Evolutionary conservation across 1,140 invertebrate species (phyloP), one percentile per base, ranked within the genome.

Genomic region (Homalodisca vitripennis): DNA sequence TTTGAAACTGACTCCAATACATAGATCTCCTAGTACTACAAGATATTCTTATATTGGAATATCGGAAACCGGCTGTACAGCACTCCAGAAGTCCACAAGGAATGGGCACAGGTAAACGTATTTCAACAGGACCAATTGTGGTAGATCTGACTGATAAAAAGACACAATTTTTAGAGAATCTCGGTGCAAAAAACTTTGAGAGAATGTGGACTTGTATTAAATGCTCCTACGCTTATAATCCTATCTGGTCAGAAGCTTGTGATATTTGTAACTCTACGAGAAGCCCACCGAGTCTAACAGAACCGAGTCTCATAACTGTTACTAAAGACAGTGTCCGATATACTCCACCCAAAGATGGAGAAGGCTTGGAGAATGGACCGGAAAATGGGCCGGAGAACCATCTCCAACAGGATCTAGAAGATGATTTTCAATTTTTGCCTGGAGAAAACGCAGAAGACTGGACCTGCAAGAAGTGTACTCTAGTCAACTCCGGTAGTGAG

Each of bases 171-270:
- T 34, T 13, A 6, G 74, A 76, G 51, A 34, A 75, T 41, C 67
- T 73, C 2, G 74, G 72, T 20, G 70, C 79, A 20, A 81, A 77
- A 67, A 78, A 80, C n/a, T 73, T 85, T 24, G 84, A 84, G 68
- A 86, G 91, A 70, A 91, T 92, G 87, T 95, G 92, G 92, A 91
- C 90, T 57, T 95, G 92, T 81, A 83, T 85, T 67, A 89, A 92
- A 79, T 95, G 92, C 79, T 93, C 91, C 74, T 94, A 91, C 80
- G 89, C 92, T 57, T 93, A 93, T 78, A 95, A 95, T 82, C 88
- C 90, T 66, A 84, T 91, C 72, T 89, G 89, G 85, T 86, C 87
- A 47, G 85, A 87, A 26, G 81, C 82, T 47, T 95, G 93, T 78
- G 91, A 93, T 77, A 91, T 93, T 75, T 95, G 92, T 76, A 86